Conservation (phyloP, 2,888 invertebrate genomes). For the Polyploca ridens region DNA sequence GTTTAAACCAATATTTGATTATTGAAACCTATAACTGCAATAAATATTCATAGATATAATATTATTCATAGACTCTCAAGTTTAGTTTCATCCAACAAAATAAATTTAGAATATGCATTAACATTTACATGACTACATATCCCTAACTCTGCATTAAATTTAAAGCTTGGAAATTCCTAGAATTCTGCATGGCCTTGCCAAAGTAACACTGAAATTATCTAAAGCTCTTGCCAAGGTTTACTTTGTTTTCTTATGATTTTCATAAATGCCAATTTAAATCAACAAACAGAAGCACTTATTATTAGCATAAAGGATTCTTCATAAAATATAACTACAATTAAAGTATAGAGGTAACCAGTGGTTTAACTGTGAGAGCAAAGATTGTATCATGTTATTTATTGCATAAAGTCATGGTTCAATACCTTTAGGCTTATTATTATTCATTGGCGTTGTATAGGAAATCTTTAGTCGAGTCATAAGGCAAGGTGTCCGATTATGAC, state of each 20-base stretch:
- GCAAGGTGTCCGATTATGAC: conserved; percentile 39
- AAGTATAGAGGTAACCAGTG: conserved; percentile 37
- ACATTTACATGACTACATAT: not conserved
- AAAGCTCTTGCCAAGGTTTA: conserved; percentile 28
- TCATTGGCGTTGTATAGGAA: conserved; percentile 57
- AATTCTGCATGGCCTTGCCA: not conserved
- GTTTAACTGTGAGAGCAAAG: conserved; percentile 45
- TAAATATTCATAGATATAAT: conserved; percentile 24
- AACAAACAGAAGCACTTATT: conserved; percentile 45
- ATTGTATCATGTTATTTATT: conserved; percentile 72
- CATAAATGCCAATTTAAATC: conserved; percentile 57
- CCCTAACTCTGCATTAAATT: not conserved
- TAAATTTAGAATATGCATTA: not conserved
- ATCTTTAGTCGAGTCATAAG: conserved; percentile 39
- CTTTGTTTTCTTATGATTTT: conserved; percentile 37
- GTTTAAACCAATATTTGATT: conserved; percentile 33
- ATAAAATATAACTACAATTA: conserved; percentile 38
- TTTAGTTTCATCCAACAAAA: not conserved
- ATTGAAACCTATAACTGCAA: conserved; percentile 21
- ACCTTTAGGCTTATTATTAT: conserved; percentile 68
- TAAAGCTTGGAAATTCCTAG: not conserved
- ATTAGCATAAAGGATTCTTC: conserved; percentile 52
- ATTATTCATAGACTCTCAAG: not conserved
- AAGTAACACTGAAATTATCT: not conserved
- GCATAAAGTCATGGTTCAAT: conserved; percentile 68